Evolutionary conservation across 2,113 vertebrate species (phyloP).

Genomic region (Phaethon lepturus): DNA sequence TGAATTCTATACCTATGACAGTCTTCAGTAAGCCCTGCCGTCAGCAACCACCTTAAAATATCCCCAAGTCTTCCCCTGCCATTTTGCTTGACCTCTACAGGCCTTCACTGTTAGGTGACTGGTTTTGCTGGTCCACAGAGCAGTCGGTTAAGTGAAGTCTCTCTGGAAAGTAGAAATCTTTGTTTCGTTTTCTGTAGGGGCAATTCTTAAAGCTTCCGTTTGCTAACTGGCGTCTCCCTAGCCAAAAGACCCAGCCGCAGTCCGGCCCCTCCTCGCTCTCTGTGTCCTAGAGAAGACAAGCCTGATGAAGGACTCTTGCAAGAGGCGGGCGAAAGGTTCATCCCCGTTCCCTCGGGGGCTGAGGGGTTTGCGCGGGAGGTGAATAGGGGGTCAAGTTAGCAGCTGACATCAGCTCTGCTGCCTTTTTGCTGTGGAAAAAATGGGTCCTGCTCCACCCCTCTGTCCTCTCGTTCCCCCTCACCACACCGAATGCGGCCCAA

Average conservation of each 20-base stretch:
- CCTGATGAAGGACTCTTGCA: background rate
- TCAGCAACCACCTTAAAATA: background rate
- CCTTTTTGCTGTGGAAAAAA: rapidly evolving
- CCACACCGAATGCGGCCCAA: background rate
- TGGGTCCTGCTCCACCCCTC: background rate
- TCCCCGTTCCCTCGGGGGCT: background rate
- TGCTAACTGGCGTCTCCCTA: background rate
- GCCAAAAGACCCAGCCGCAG: background rate
- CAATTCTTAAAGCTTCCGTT: background rate
- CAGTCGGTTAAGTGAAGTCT: background rate
- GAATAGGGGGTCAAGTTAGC: background rate
- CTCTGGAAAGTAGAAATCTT: background rate
- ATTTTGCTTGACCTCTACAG: background rate
- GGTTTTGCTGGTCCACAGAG: background rate
- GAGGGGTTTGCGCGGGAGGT: background rate
- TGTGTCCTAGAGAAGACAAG: background rate
- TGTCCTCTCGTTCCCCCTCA: background rate
- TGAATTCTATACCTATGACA: background rate
- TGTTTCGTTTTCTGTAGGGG: background rate
- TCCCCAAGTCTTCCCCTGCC: background rate
- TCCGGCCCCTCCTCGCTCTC: background rate
- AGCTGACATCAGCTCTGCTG: background rate
- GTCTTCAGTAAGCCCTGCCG: background rate
- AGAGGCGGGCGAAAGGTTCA: rapidly evolving
- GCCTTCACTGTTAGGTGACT: background rate